Conservation (phyloP, 2,888 invertebrate genomes). For the Volucella bombylans region DNA sequence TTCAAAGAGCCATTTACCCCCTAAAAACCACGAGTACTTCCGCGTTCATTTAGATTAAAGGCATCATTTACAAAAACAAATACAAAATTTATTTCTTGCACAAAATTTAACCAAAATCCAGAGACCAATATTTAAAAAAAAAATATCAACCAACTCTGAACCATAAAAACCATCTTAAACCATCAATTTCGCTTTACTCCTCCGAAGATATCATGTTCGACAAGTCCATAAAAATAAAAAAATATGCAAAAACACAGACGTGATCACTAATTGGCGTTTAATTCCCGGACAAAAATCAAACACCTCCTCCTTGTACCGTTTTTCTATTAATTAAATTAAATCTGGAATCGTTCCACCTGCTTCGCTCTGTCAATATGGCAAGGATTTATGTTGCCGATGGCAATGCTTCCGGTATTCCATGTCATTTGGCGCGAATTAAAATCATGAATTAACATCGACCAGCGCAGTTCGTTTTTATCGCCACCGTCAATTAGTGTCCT, state of each 20-base stretch:
- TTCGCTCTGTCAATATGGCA: background rate
- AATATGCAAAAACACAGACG: conserved; percentile 1
- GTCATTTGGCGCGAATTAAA: conserved; percentile 59
- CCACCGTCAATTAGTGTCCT: conserved; percentile 46
- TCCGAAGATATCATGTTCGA: conserved; percentile 30
- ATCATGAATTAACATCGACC: conserved; percentile 44
- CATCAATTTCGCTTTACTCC: background rate
- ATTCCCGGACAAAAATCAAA: conserved; percentile 11
- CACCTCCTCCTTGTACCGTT: background rate
- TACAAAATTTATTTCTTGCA: conserved; percentile 14
- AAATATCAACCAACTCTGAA: background rate
- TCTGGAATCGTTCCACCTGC: conserved; percentile 16
- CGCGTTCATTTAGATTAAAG: conserved; percentile 34
- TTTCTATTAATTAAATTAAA: conserved; percentile 32
- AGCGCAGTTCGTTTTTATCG: conserved; percentile 15
- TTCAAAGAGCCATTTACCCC: conserved; percentile 19
- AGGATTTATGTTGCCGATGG: conserved; percentile 9
- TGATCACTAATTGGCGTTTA: conserved; percentile 47
- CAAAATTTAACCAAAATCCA: conserved; percentile 1
- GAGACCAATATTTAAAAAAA: no score
- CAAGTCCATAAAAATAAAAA: conserved; percentile 42
- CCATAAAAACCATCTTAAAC: background rate
- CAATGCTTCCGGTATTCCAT: conserved; percentile 51
- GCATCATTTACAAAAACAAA: conserved; percentile 12
- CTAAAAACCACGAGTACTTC: conserved; percentile 14